A percentile compares a stretch with the other conserved stretches of the same genome.
These are phyloP conservation scores for Mugil cephalus DNA, from an alignment of 2,113 vertebrate species.

Conservation along the genomic window DNA sequence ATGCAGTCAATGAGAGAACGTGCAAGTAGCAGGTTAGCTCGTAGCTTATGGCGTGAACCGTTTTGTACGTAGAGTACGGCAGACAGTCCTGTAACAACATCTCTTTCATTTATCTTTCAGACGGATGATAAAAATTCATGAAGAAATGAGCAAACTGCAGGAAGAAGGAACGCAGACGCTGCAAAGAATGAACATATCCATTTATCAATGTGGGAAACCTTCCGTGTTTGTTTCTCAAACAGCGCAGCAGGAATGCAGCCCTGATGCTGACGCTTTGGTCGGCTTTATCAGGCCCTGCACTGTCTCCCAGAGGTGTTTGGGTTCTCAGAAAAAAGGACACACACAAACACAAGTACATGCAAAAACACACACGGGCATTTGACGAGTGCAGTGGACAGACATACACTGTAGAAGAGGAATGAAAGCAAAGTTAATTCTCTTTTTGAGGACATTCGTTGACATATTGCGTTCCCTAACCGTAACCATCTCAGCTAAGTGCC, in stretches of 20 bases:
- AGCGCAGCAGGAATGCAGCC: slow-evolving; percentile 66
- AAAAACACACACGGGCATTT: slow-evolving; percentile 30
- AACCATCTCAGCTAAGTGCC: too few relatives aligned
- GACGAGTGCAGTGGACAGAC: neutral
- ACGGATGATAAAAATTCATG: too few relatives aligned
- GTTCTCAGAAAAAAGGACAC: slow-evolving; percentile 62
- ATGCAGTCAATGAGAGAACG: neutral
- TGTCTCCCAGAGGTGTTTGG: slow-evolving; percentile 72
- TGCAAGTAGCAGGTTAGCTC: neutral
- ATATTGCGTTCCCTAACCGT: too few relatives aligned
- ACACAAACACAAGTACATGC: slow-evolving; percentile 25
- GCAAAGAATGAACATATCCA: slow-evolving; percentile 26
- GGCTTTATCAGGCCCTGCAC: slow-evolving; percentile 70
- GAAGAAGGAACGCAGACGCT: neutral
- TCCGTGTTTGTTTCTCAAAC: slow-evolving; percentile 72
- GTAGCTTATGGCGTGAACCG: too few relatives aligned
- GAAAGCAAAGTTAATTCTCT: neutral
- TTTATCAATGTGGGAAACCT: slow-evolving; percentile 84
- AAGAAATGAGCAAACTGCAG: neutral
- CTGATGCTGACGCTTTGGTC: slow-evolving; percentile 57
- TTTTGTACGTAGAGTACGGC: neutral
- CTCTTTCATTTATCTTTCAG: too few relatives aligned
- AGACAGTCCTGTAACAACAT: too few relatives aligned
- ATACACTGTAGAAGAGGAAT: neutral
- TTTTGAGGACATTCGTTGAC: too few relatives aligned